Evolutionary conservation across 2,888 invertebrate species (phyloP), one percentile per base, ranked within the genome.

Genomic region (Gisinianus flammeolus): DNA sequence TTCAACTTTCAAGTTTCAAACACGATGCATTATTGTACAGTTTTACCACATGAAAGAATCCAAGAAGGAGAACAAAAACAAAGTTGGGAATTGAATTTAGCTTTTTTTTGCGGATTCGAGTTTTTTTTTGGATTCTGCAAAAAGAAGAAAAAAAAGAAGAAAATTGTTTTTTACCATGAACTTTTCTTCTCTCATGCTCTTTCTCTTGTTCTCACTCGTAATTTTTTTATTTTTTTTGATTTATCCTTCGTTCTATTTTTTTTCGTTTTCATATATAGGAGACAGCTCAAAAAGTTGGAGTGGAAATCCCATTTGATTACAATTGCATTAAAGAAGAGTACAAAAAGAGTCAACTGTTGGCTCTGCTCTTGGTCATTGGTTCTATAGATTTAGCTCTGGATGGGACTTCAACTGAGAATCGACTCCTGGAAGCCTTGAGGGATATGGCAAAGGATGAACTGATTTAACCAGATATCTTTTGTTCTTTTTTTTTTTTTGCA

Each of bases 381-480:
- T 83, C 83, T 0, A 84, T 84, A 58, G 81, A 82, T 16, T 33
- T 84, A 30, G 82, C 81, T 5, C 35, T 79, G 64, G 78, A 82
- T 78, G 81, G 80, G 33, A 78, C 80, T 26, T 54, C 77, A 0
- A 82, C 84, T 0, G 80, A 82, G 72, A 74, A n/a, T 1, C 72
- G 84, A 31, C 78, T 84, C 10, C 33, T 83, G 69, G 77, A 83
- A 72, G 83, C 81, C 12, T 62, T 83, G 16, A 44, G 74, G 12
- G 83, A 82, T 56, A 76, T 84, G 26, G 70, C 80, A 22, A 78
- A 80, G n/a, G 81, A 82, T 56, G 76, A 80, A 67, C 56, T 83
- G 73, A 77, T 79, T 56, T 79, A 26, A 73, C 56, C 33, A 52
- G 44, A 22, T 10, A n/a, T 35, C 5, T 8, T 35, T 35, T 35